Base-by-base conservation (phyloP, 2,113 vertebrate species). In the Lycocorax pyrrhopterus region DNA sequence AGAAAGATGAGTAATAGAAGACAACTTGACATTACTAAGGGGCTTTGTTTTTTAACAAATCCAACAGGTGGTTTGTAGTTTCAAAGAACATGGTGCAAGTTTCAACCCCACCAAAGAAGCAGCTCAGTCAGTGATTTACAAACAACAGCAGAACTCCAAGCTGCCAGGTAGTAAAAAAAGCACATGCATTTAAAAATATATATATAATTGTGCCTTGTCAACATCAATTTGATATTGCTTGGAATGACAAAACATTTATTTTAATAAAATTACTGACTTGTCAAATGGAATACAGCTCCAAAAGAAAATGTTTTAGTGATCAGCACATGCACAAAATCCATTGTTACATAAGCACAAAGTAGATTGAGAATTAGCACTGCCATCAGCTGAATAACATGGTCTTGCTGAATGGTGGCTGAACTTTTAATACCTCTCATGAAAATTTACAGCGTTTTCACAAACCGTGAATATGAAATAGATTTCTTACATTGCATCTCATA, bases 391-490 rank as follows among this genome's bases (percentile, higher is more conserved):
- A 52, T n/a, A 90, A 63, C 0, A 1, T 15, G n/a, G 66, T 92
- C 46, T n/a, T 74, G 30, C 75, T 88, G 60, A 91, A 73, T 30
- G 23, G 26, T 47, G 35, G 35, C 82, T 86, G 29, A 59, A 37
- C 46, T 88, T 88, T 43, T 64, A 64, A 60, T 43, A 88, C n/a
- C 23, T 67, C 72, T 93, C 67, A 69, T 72, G 77, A 93, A 96
- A 96, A 90, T 89, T 13, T 62, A 93, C 87, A 84, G 29, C 41
- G n/a, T 88, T 95, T 74, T 76, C 77, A 83, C 46, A 63, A 86
- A 64, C 0, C n/a, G n/a, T n/a, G n/a, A n/a, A n/a, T n/a, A n/a
- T n/a, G n/a, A n/a, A 93, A 93, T 84, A 60, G 79, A 67, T 95
- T 83, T 74, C 82, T 43, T 93, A 59, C 17, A n/a, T 94, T 90